A percentile compares a stretch with the other conserved stretches of the same genome.
Conservation (phyloP, 2,113 vertebrate species). For the Pycnonotus jocosus region DNA sequence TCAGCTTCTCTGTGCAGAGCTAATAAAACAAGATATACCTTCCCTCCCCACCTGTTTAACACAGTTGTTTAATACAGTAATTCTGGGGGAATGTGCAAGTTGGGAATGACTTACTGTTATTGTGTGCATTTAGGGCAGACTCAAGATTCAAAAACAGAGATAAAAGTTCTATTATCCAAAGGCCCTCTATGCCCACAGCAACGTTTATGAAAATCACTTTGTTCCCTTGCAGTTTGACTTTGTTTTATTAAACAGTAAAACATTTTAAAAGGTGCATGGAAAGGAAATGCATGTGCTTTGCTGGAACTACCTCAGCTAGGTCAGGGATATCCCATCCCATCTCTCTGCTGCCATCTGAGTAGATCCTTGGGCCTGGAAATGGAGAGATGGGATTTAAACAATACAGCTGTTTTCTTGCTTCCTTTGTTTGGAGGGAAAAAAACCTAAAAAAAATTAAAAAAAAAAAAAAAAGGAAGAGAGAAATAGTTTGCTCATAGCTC, state of each 20-base stretch:
- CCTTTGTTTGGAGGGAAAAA: background rate
- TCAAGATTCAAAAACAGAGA: conserved; percentile 68
- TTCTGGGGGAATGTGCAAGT: conserved; percentile 60
- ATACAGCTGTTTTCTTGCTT: background rate
- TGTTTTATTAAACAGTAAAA: conserved; percentile 33
- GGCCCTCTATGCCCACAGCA: conserved; percentile 45
- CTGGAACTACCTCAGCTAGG: background rate
- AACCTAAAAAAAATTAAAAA: too few species aligned
- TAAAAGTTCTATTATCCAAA: conserved; percentile 70
- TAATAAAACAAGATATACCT: conserved; percentile 41
- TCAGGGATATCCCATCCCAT: background rate
- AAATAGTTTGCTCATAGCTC: background rate
- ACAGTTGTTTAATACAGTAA: conserved; percentile 67
- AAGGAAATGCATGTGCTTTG: background rate
- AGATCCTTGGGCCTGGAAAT: background rate
- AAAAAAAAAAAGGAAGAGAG: background rate
- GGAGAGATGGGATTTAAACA: background rate
- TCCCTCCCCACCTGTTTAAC: conserved; percentile 1
- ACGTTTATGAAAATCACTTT: conserved; percentile 70
- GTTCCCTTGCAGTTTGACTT: conserved; percentile 43
- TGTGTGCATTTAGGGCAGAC: conserved; percentile 56
- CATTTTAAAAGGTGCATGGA: background rate
- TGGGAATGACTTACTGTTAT: conserved; percentile 57
- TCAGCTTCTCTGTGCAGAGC: background rate
- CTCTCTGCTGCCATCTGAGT: background rate